phyloP scores from a whole-genome alignment of 2,113 vertebrate species.

The Setophaga coronata region DNA sequence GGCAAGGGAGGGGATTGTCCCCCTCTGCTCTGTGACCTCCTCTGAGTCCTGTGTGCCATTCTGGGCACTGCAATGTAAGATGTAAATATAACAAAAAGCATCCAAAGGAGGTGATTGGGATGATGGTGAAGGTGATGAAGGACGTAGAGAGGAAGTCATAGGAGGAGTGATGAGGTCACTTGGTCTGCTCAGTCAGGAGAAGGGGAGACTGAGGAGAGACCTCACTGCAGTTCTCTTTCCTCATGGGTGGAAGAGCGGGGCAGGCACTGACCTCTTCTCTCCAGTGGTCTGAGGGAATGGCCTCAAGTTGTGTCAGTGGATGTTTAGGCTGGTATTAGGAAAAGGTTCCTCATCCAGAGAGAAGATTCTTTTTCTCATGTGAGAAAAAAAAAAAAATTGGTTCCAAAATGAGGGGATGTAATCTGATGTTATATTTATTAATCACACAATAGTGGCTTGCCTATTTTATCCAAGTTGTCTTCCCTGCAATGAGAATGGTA shows the following conservation, averaged over 20 bases:
- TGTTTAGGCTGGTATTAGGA: neutral
- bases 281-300: neutral
- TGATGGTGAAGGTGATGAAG: neutral
- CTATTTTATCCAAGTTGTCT: neutral
- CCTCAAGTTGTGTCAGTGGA: neutral
- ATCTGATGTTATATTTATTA: neutral
- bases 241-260: fast-evolving
- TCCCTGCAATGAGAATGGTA: neutral
- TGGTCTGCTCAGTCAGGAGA: neutral
- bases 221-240: neutral
- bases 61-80: neutral
- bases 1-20: neutral
- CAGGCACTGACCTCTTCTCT: neutral
- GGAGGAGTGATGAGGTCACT: fast-evolving
- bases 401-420: neutral
- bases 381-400: neutral
- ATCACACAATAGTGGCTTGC: neutral
- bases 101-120: neutral
- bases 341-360: neutral
- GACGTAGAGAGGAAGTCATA: neutral
- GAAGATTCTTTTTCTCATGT: neutral
- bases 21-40: fast-evolving
- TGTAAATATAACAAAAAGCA: neutral
- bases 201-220: neutral
- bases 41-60: neutral